Conservation (phyloP, 2,113 vertebrate species). For the Menura novaehollandiae region DNA sequence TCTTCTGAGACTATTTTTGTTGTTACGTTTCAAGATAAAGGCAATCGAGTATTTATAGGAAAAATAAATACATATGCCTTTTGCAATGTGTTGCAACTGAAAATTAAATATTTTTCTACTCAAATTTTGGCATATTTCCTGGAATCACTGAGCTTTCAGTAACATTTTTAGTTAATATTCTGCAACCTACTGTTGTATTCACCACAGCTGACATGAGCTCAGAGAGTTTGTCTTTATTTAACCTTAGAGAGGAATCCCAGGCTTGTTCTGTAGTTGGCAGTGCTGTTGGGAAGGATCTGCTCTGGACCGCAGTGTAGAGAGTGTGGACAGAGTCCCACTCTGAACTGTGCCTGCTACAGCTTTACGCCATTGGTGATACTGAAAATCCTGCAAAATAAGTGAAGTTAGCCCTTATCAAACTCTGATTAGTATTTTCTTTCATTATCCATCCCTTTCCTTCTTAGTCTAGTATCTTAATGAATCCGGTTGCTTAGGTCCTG, state of each 20-base stretch:
- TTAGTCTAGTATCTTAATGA: neutral
- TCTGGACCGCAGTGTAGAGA: neutral
- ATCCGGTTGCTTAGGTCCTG: neutral
- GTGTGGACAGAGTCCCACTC: neutral
- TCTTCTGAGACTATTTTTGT: neutral
- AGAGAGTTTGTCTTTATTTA: conserved; percentile 15
- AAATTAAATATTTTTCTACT: conserved; percentile 39
- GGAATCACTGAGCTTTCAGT: conserved; percentile 7
- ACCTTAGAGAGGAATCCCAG: conserved; percentile 12
- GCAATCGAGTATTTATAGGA: neutral
- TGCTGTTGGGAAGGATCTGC: neutral
- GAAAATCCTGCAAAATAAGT: neutral
- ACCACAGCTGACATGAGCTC: neutral
- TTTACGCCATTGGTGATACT: neutral
- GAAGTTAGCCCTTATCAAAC: neutral
- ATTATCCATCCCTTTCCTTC: neutral
- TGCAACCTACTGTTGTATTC: neutral
- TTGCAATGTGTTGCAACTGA: conserved; percentile 9
- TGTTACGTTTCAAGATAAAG: conserved; percentile 25
- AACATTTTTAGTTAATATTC: neutral
- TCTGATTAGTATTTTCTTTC: neutral
- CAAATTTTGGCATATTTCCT: conserved; percentile 18
- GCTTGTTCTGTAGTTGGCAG: neutral
- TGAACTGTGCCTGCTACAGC: neutral
- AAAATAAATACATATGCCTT: conserved; percentile 27